These are phyloP conservation scores for Thunnus maccoyii DNA, from an alignment of 2,113 vertebrate genomes.

Conservation along the genomic window DNA sequence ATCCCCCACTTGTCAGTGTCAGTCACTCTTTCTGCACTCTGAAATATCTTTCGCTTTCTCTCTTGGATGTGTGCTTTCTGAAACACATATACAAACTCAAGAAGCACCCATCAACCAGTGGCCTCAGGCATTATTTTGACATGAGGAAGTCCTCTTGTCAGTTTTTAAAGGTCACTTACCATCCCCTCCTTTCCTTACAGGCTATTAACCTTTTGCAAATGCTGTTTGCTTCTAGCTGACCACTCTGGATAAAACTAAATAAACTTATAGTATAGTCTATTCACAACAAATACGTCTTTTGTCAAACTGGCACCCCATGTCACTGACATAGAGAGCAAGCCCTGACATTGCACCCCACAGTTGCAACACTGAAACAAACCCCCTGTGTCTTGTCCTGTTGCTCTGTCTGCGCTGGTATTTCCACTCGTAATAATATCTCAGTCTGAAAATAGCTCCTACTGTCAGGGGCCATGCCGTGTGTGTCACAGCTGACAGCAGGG, in stretches of 20 bases:
- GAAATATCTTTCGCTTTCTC: conserved; percentile 3
- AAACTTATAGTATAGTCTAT: conserved; percentile 19
- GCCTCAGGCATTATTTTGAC: conserved; percentile 51
- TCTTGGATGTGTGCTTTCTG: neutral
- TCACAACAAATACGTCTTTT: conserved; percentile 22
- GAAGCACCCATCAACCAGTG: conserved; percentile 11
- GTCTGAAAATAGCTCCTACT: conserved; percentile 82
- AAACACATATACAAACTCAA: conserved; percentile 8
- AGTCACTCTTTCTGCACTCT: conserved; percentile 26
- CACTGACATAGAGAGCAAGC: neutral
- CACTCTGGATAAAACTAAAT: conserved; percentile 40
- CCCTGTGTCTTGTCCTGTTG: conserved; percentile 60
- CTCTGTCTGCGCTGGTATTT: conserved; percentile 67
- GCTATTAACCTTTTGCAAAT: conserved; percentile 71
- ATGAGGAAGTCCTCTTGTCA: conserved; percentile 52
- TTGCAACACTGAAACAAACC: conserved; percentile 47
- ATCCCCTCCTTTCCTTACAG: conserved; percentile 43
- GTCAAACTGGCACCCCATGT: conserved; percentile 13
- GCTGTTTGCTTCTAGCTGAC: conserved; percentile 43
- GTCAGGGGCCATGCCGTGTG: conserved; percentile 65
- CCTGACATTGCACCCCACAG: conserved; percentile 37
- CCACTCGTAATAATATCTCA: conserved; percentile 79
- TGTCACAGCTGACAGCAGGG: conserved; percentile 68
- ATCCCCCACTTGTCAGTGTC: conserved; percentile 32
- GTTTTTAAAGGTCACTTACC: conserved; percentile 69